Base-by-base conservation (phyloP, 2,113 vertebrate genomes). In the Phrynosoma platyrhinos region DNA sequence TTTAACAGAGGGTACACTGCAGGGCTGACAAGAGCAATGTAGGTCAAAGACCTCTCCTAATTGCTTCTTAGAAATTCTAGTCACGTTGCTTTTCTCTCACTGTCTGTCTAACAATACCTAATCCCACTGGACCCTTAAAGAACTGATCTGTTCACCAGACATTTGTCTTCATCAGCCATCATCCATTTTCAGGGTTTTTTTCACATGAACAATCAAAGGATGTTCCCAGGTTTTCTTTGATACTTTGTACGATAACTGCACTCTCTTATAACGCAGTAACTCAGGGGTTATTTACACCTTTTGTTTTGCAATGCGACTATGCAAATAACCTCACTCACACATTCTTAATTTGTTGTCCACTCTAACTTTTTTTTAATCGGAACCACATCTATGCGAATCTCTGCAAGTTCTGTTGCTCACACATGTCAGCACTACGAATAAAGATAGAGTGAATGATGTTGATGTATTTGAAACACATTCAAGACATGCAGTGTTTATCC, bases 131-230 rank as follows among this genome's bases (percentile, higher is more conserved):
- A 32, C 21, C 58, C 58, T 52, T 9, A 32, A 72, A 78, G 25
- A 3, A 79, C 78, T 83, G 20, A 58, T 79, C 0, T 52, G 91
- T 85, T 66, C 84, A 52, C 21, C 82, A 47, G 72, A 81, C 86
- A n/a, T 0, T 0, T 27, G 0, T 58, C 47, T 2, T 30, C 0
- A 85, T 91, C 23, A 1, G 3, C 20, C 14, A 1, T 16, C 4
- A 14, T 64, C 0, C 13, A 3, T 90, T 93, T 71, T 87, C 42
- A 64, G 42, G 9, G 10, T 12, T 18, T 42, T 68, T 82, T 13
- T 32, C 36, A 66, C 12, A 40, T 66, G 32, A 36, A 62, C 6
- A 21, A 58, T 6, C 6, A 27, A 58, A 58, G 4, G 27, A 12
- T 79, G 77, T 13, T 13, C 5, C 27, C 77, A 23, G 4, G 9